Percentiles rank a stretch among this genome's conserved stretches.
Evolutionary conservation across 2,113 vertebrate genomes (phyloP).

Genomic region (Zosterops borbonicus): DNA sequence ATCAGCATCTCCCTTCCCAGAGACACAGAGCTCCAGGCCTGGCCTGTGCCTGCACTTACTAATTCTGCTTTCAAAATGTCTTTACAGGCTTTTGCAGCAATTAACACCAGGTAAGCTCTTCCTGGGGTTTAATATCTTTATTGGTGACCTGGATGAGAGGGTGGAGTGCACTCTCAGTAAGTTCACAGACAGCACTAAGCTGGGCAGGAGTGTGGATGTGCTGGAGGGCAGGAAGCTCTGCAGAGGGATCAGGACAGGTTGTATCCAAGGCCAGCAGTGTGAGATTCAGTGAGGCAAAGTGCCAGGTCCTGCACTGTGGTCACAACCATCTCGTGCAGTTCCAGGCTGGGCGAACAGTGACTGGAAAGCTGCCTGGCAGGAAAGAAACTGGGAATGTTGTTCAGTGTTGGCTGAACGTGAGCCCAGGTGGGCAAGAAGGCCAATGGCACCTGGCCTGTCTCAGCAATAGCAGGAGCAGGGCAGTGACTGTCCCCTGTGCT

Average conservation of each 20-base stretch:
- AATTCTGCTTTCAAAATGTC: conserved; percentile 4
- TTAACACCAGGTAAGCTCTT: conserved; percentile 11
- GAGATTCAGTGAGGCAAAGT: not conserved
- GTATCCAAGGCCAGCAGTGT: not conserved
- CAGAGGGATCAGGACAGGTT: not conserved
- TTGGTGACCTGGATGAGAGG: accelerated
- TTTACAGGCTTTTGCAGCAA: not conserved
- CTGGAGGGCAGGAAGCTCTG: not conserved
- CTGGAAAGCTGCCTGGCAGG: not conserved
- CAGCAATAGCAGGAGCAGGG: not conserved
- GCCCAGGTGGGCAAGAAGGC: not conserved
- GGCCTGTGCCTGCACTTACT: not conserved
- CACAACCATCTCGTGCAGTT: not conserved
- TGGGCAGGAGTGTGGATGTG: not conserved
- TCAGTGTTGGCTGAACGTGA: not conserved
- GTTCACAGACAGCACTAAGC: not conserved
- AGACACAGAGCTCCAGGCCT: not conserved
- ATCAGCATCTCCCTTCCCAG: not conserved
- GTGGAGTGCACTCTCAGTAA: not conserved
- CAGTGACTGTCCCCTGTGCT: not conserved
- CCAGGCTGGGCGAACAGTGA: not conserved
- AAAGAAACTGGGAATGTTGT: not conserved
- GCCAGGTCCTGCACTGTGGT: not conserved
- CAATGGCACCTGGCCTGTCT: not conserved
- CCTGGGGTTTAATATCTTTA: not conserved